phyloP scores from a whole-genome alignment of 2,113 vertebrate genomes.

The Zosterops pallidus region DNA sequence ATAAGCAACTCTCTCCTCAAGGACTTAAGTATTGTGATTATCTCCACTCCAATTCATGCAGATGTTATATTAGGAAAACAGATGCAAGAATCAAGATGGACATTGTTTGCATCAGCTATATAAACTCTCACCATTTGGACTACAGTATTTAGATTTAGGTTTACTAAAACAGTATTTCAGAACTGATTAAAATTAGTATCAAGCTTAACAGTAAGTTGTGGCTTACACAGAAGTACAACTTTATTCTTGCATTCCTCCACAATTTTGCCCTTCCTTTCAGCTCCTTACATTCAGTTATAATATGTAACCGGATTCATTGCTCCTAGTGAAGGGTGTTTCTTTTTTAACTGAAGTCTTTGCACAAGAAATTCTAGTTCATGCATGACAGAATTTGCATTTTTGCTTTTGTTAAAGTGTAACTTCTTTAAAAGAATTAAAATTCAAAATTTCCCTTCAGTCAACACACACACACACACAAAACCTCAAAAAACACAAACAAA shows the following conservation, averaged over 20 bases:
- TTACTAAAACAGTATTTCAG: not conserved
- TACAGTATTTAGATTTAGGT: not conserved
- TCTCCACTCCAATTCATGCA: not conserved
- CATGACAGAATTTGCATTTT: not conserved
- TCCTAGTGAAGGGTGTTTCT: not conserved
- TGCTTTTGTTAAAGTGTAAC: not conserved
- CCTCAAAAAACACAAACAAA: not conserved
- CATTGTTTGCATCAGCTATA: not conserved
- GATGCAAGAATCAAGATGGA: not conserved
- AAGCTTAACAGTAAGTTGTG: not conserved
- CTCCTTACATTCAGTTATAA: not conserved
- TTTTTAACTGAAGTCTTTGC: not conserved
- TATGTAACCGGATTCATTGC: not conserved
- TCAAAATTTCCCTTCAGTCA: not conserved
- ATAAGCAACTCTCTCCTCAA: not conserved
- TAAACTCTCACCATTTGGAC: not conserved
- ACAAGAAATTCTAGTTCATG: not conserved
- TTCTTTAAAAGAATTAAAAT: not conserved
- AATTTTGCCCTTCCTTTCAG: not conserved
- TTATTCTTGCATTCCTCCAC: not conserved
- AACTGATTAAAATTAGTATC: not conserved
- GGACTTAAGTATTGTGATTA: not conserved
- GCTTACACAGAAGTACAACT: not conserved
- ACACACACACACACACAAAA: not conserved
- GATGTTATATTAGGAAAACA: not conserved